Conservation (phyloP, 2,888 invertebrate genomes). For the Subacronicta megacephala region DNA sequence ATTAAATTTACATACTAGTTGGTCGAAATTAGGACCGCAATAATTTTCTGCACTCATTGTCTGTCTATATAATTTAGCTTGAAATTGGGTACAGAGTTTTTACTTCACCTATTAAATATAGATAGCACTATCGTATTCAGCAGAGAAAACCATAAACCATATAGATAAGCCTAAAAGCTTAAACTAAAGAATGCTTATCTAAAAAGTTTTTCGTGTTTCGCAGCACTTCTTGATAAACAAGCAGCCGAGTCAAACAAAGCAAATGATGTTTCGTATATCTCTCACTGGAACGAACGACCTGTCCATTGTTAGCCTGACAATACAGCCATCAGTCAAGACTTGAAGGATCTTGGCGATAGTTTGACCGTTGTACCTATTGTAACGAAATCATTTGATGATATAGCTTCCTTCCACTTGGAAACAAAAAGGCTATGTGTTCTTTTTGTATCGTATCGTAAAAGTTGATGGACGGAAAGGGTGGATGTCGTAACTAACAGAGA, state of each 20-base stretch:
- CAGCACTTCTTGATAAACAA: slow-evolving; percentile 46
- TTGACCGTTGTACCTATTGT: slow-evolving; percentile 54
- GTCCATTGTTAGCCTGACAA: slow-evolving; percentile 71
- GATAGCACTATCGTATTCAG: too few species aligned
- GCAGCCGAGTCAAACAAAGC: slow-evolving; percentile 54
- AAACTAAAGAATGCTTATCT: slow-evolving; percentile 41
- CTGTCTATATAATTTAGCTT: too few species aligned
- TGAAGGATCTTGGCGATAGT: slow-evolving; percentile 59
- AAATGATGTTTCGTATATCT: slow-evolving; percentile 53
- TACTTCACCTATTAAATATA: too few species aligned
- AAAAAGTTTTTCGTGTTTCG: slow-evolving; percentile 64
- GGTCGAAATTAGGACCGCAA: too few species aligned
- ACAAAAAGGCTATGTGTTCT: slow-evolving; percentile 15
- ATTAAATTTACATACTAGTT: too few species aligned
- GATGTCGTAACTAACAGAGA: background rate
- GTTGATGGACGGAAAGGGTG: background rate
- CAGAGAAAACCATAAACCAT: slow-evolving; percentile 22
- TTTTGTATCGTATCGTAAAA: slow-evolving; percentile 2
- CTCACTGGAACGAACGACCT: slow-evolving; percentile 60
- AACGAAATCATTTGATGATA: slow-evolving; percentile 42
- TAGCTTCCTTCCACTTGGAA: slow-evolving; percentile 13
- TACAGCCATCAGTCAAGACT: slow-evolving; percentile 66
- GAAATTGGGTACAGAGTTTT: too few species aligned
- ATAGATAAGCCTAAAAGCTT: slow-evolving; percentile 39
- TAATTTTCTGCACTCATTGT: too few species aligned